A percentile compares a stretch with the other conserved stretches of the same genome.
These are phyloP conservation scores for fruit fly (Drosophila melanogaster) DNA, from an alignment of 1,140 invertebrate species.

Conservation along the genomic window Release_6_plus_ISO1_MT NC_004354.4:573001-573500, in stretches of 20 bases:
- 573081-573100: slow-evolving; percentile 82
- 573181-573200: slow-evolving; percentile 49
- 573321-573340: not conserved
- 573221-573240: slow-evolving; percentile 77
- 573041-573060: slow-evolving; percentile 80
- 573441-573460: slow-evolving; percentile 35
- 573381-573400: slow-evolving; percentile 36
- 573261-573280: no score
- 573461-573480: slow-evolving; percentile 12
- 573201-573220: slow-evolving; percentile 55
- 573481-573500: no score
- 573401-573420: slow-evolving; percentile 29
- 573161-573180: slow-evolving; percentile 32
- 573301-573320: no score
- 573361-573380: slow-evolving; percentile 5
- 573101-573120: slow-evolving; percentile 50
- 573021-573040: slow-evolving; percentile 21
- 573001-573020: not conserved
- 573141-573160: slow-evolving; percentile 42
- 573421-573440: slow-evolving; percentile 14
- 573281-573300: slow-evolving; percentile 11
- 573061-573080: slow-evolving; percentile 84
- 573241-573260: slow-evolving; percentile 50
- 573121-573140: slow-evolving; percentile 46
- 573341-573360: not conserved